Conservation (phyloP, 2,797 vertebrate species). For the Acanthurus lineatus region DNA sequence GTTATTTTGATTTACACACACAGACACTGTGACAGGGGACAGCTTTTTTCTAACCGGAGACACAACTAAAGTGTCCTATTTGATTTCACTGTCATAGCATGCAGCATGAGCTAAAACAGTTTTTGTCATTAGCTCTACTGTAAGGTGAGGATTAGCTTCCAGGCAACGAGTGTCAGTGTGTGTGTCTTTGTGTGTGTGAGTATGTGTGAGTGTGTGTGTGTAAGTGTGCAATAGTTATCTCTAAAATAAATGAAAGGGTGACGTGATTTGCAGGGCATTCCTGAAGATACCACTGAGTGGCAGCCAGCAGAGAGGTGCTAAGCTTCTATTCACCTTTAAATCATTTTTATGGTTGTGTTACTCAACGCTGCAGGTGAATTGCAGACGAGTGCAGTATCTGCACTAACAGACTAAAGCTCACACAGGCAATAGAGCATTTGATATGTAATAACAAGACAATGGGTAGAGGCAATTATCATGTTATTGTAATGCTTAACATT, state of each 20-base stretch:
- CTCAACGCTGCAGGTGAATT: slow-evolving; percentile 29
- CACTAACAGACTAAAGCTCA: not conserved
- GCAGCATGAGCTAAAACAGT: slow-evolving; percentile 9
- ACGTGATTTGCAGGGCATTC: slow-evolving; percentile 49
- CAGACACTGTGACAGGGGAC: slow-evolving; percentile 3
- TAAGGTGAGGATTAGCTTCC: slow-evolving; percentile 8
- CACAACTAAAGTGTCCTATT: slow-evolving; percentile 22
- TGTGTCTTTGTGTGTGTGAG: not conserved
- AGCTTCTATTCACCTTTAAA: slow-evolving; percentile 70
- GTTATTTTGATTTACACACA: slow-evolving; percentile 14
- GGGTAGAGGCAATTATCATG: slow-evolving; percentile 25
- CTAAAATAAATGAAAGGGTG: slow-evolving; percentile 58
- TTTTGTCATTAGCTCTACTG: slow-evolving; percentile 27
- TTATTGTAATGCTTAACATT: slow-evolving; percentile 44
- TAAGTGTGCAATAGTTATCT: slow-evolving; percentile 44
- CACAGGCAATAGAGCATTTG: slow-evolving; percentile 26
- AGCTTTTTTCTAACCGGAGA: slow-evolving; percentile 15
- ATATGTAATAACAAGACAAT: slow-evolving; percentile 27
- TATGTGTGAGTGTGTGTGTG: not conserved
- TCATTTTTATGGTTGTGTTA: slow-evolving; percentile 67
- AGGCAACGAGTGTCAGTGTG: slow-evolving; percentile 23
- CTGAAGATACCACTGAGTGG: slow-evolving; percentile 53
- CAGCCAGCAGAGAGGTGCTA: slow-evolving; percentile 48
- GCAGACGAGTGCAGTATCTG: slow-evolving; percentile 22
- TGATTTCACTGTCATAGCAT: slow-evolving; percentile 22